Evolutionary conservation across 2,888 invertebrate genomes (phyloP), one percentile per base, ranked within the genome.

Genomic region (Abscondita cerata): DNA sequence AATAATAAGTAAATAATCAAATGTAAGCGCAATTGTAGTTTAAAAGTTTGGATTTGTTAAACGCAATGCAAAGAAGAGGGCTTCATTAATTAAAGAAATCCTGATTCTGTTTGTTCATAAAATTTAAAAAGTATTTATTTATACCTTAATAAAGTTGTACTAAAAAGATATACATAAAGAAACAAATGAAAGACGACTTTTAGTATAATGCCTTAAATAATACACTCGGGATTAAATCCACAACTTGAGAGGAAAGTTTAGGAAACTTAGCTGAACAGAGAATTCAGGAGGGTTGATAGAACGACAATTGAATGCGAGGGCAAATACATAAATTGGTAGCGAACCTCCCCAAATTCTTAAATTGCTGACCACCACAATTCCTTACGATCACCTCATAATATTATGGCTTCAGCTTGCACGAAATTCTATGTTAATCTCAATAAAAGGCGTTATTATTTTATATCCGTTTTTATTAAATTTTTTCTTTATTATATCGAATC

Each of bases 241-340:
- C 15, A 52, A 34, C 50, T 40, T 31, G 38, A 34, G 19, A 38
- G 33, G 2, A 33, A 48, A 52, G 34, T 47, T 46, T 36, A 53
- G 47, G 19, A 53, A 64, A 52, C 66, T 68, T 64, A 62, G 60
- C 63, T 65, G 69, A 64, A 59, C 55, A 60, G 66, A 65, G 67
- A 70, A 70, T 70, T 64, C 68, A 64, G 61, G 66, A 64, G 70
- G 70, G 70, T 72, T 70, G 70, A 72, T 70, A 71, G 68, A 68
- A 62, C 68, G 65, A 64, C 62, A 65, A 69, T 70, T 69, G 70
- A 69, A 71, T 71, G 70, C 65, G 65, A 65, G 69, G 70, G 70
- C 72, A 73, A 73, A 73, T 72, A 73, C 72, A 73, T 73, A 74
- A 74, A 74, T 74, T 73, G 72, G 71, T 59, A 44, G 59, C 61